Evolutionary conservation across 2,888 invertebrate genomes (phyloP), one percentile per base, ranked within the genome.

Genomic region (Dasypolia templi): DNA sequence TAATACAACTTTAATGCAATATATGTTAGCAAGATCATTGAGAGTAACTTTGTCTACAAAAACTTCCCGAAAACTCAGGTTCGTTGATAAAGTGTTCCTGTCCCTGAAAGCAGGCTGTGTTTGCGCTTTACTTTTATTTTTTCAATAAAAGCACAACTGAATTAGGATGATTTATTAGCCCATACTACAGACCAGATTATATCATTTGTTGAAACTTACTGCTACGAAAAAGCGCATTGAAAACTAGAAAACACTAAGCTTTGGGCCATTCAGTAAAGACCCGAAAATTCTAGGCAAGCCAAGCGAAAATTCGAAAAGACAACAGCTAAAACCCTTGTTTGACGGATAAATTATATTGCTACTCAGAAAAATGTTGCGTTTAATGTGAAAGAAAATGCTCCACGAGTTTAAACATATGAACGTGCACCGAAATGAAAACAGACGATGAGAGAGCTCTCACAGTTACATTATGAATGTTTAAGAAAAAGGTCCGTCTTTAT

Each of bases 341-440:
- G 71, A 73, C 64, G 72, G 61, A 79, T 77, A 70, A 68, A 44
- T 72, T 65, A 69, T 64, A 84, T 75, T 76, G 65, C 59, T 69
- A 74, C 74, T 71, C 62, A 64, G 66, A 69, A 61, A 75, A 84
- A 72, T 56, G 35, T 42, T 53, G 12, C 46, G n/a, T 69, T 81
- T 67, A 76, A 84, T 71, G 55, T 69, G 39, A 72, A 79, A 74
- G 72, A 78, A 77, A 70, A 72, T 64, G 59, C 58, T 77, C 76
- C 78, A 61, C 70, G 55, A 63, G 77, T 81, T 85, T 83, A 85
- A 86, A 86, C 84, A 84, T 82, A 84, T 79, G 86, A 84, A 90
- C 89, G 90, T 89, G 88, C 82, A 67, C 78, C 62, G 90, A 88
- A 89, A 91, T 86, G 81, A 82, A 89, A 89, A 87, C 77, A 85